Evolutionary conservation across 1,140 invertebrate genomes (phyloP).

Genomic region (Drosophila equinoxialis): DNA sequence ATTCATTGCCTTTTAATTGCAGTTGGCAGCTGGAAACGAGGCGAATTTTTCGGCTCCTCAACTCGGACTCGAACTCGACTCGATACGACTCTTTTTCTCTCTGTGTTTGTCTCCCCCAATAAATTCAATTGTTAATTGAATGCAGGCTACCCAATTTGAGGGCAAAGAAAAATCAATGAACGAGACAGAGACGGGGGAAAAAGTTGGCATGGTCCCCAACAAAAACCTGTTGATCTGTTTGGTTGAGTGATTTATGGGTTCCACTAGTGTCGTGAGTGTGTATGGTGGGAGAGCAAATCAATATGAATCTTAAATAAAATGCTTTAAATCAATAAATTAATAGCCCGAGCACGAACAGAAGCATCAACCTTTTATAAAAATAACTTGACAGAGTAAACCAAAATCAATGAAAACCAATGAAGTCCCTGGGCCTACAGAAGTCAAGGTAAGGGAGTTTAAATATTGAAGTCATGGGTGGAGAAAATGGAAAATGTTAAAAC

Average conservation of each 20-base stretch:
- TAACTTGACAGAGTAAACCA: constrained; percentile 49
- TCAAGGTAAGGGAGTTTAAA: neutral
- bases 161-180: constrained; percentile 8
- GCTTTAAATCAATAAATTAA: constrained; percentile 61
- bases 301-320: constrained; percentile 23
- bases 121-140: constrained; percentile 76
- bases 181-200: constrained; percentile 7
- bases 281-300: constrained; percentile 1
- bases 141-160: constrained; percentile 56
- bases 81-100: constrained; percentile 1
- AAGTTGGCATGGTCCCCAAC: constrained; percentile 48
- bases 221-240: constrained; percentile 64
- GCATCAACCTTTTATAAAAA: constrained; percentile 24
- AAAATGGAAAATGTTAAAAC: neutral
- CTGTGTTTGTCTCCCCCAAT: constrained; percentile 26
- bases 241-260: constrained; percentile 64
- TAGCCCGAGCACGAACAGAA: constrained; percentile 14
- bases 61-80: constrained; percentile 23
- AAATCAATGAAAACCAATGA: constrained; percentile 77
- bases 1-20: constrained; percentile 81
- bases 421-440: constrained; percentile 32
- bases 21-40: constrained; percentile 69
- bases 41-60: constrained; percentile 50
- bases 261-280: neutral
- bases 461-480: neutral